These are phyloP conservation scores for Neoscelio sp. DNA, from an alignment of 2,888 invertebrate species.

Conservation along the genomic window DNA sequence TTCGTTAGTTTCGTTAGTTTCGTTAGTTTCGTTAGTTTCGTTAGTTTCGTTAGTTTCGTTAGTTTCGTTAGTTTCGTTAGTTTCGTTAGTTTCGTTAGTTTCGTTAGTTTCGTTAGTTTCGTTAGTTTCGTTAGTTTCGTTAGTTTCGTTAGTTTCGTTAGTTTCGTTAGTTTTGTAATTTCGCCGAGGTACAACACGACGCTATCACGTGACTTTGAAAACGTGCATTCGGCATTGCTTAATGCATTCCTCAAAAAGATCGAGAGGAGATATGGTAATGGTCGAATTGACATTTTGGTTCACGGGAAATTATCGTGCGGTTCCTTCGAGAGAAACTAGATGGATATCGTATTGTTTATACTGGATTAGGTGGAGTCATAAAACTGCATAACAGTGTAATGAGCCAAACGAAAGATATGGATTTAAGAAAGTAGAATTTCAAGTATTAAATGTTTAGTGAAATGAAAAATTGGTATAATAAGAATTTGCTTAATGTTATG, in stretches of 20 bases:
- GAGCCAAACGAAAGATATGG: slow-evolving; percentile 9
- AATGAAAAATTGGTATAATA: too few relatives aligned
- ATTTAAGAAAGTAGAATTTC: too few relatives aligned
- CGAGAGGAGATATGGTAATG: slow-evolving; percentile 43
- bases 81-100: slow-evolving; percentile 15
- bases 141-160: not conserved
- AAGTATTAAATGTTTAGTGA: too few relatives aligned
- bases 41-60: not conserved
- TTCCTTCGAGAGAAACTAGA: slow-evolving; percentile 21
- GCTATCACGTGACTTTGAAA: slow-evolving; percentile 46
- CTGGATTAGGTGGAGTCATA: too few relatives aligned
- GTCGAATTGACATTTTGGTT: slow-evolving; percentile 51
- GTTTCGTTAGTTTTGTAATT: slow-evolving; percentile 59
- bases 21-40: not conserved
- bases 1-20: not conserved
- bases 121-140: slow-evolving; percentile 2
- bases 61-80: too few relatives aligned
- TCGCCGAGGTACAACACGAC: slow-evolving; percentile 41
- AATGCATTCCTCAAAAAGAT: slow-evolving; percentile 50
- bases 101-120: slow-evolving; percentile 24
- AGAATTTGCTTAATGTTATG: too few relatives aligned
- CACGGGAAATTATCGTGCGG: slow-evolving; percentile 33
- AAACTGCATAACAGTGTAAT: too few relatives aligned
- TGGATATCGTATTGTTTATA: slow-evolving; percentile 26
- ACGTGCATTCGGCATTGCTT: slow-evolving; percentile 51